A percentile compares a stretch with the other conserved stretches of the same genome.
phyloP scores from a whole-genome alignment of 2,888 invertebrate species.

The Zootermopsis nevadensis region DNA sequence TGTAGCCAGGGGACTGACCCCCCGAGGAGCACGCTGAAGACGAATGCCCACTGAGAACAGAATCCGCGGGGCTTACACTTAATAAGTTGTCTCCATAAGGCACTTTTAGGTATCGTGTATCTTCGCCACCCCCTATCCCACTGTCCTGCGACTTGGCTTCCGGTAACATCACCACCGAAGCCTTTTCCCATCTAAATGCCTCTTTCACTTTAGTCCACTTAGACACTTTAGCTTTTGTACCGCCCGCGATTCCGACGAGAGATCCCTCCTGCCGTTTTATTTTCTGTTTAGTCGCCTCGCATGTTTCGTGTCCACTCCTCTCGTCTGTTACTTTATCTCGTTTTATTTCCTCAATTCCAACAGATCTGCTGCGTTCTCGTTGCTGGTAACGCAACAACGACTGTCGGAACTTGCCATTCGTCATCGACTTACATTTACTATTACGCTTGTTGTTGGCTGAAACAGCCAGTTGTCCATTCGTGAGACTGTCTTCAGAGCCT shows the following conservation, averaged over 20 bases:
- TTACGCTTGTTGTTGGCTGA: slow-evolving; percentile 65
- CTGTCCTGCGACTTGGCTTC: slow-evolving; percentile 63
- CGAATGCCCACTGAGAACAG: slow-evolving; percentile 62
- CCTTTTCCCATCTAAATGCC: slow-evolving; percentile 88
- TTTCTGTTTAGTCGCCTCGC: neutral
- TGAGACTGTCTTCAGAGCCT: slow-evolving; percentile 70
- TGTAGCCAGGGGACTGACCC: slow-evolving; percentile 53
- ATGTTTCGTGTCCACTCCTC: neutral
- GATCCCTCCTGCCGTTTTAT: slow-evolving; percentile 17
- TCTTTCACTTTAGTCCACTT: slow-evolving; percentile 93
- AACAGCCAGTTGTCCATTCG: slow-evolving; percentile 73
- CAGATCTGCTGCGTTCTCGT: slow-evolving; percentile 75
- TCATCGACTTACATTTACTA: slow-evolving; percentile 55
- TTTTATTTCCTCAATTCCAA: slow-evolving; percentile 70
- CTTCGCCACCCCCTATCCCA: slow-evolving; percentile 60
- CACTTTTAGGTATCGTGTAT: slow-evolving; percentile 60
- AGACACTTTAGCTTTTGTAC: slow-evolving; percentile 71
- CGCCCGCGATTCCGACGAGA: neutral
- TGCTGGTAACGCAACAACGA: slow-evolving; percentile 63
- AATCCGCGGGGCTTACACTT: slow-evolving; percentile 68
- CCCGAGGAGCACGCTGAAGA: slow-evolving; percentile 58
- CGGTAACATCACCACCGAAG: slow-evolving; percentile 59
- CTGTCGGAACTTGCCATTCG: slow-evolving; percentile 61
- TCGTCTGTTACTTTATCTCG: neutral
- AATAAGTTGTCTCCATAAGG: slow-evolving; percentile 47